Percentiles rank a stretch among this genome's conserved stretches.
Conservation (phyloP, 30 jellyfish, hydroid and myxozoan genomes). For the Aurelia aurita complex sp. Pacific region DNA sequence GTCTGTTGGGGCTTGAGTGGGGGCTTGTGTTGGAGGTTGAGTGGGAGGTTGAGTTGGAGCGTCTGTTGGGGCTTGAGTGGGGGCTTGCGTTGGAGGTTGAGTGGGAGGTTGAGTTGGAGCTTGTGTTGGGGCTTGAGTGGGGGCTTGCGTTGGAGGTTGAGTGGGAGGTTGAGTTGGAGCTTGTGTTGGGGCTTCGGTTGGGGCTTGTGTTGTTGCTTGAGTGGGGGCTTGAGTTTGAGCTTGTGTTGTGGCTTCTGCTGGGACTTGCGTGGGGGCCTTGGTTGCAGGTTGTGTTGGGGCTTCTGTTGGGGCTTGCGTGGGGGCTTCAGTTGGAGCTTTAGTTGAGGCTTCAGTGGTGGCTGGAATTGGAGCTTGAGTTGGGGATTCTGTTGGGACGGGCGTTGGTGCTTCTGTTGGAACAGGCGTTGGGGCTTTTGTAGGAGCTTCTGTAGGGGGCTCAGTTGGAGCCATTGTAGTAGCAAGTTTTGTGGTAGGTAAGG, state of each 20-base stretch:
- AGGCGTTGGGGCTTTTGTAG: too few species aligned
- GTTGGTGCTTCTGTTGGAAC: too few species aligned
- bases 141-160: not conserved
- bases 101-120: conserved; percentile 13
- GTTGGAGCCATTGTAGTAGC: too few species aligned
- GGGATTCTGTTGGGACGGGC: too few species aligned
- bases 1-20: conserved; percentile 10
- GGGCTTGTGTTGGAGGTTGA: not conserved
- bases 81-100: not conserved
- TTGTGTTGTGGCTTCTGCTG: not conserved
- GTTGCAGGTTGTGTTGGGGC: not conserved
- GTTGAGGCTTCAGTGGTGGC: too few species aligned
- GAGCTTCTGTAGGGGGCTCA: too few species aligned
- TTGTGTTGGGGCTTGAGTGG: not conserved
- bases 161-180: not conserved
- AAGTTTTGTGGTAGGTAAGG: too few species aligned
- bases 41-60: conserved; percentile 3
- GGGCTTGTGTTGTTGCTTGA: not conserved
- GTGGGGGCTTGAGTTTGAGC: conserved; percentile 2
- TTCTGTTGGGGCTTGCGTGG: not conserved
- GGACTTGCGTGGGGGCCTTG: not conserved
- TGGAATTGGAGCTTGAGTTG: too few species aligned
- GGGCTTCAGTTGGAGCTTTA: too few species aligned
- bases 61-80: conserved; percentile 26
- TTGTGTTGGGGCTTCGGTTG: not conserved